Evolutionary conservation across 1,140 invertebrate species (phyloP).

Genomic region (Diuraphis noxia): DNA sequence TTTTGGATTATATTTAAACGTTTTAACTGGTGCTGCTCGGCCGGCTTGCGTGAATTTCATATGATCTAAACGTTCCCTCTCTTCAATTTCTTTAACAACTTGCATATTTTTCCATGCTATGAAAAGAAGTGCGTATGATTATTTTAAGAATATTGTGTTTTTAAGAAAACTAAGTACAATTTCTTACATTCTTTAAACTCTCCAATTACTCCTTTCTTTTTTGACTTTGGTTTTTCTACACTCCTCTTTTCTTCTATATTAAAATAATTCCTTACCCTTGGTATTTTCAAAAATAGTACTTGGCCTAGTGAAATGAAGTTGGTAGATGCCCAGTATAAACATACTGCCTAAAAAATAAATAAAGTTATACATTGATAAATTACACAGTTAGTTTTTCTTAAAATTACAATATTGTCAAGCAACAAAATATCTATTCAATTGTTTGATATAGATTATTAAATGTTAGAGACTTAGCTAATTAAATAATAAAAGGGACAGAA

Average conservation of each 20-base stretch:
- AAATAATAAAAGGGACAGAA: background rate
- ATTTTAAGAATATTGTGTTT: background rate
- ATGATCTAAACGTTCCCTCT: slow-evolving; percentile 75
- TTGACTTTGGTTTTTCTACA: slow-evolving; percentile 64
- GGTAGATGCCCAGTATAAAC: slow-evolving; percentile 87
- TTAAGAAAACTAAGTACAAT: background rate
- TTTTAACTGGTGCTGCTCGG: slow-evolving; percentile 81
- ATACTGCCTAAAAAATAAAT: slow-evolving; percentile 69
- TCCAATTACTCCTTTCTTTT: slow-evolving; percentile 76
- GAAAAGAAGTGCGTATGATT: slow-evolving; percentile 56
- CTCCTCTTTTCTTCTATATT: slow-evolving; percentile 69
- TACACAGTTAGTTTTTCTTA: background rate
- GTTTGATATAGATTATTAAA: background rate
- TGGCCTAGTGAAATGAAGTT: slow-evolving; percentile 87
- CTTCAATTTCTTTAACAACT: slow-evolving; percentile 74
- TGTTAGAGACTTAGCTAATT: background rate
- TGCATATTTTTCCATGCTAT: slow-evolving; percentile 83
- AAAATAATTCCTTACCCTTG: slow-evolving; percentile 74
- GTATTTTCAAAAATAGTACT: slow-evolving; percentile 77
- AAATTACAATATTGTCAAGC: background rate
- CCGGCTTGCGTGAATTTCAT: slow-evolving; percentile 78
- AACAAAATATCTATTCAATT: background rate
- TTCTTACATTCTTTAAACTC: slow-evolving; percentile 82
- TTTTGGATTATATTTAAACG: slow-evolving; percentile 85
- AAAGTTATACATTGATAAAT: background rate